Conservation (phyloP, 2,888 invertebrate species). For the Pterostichus madidus region DNA sequence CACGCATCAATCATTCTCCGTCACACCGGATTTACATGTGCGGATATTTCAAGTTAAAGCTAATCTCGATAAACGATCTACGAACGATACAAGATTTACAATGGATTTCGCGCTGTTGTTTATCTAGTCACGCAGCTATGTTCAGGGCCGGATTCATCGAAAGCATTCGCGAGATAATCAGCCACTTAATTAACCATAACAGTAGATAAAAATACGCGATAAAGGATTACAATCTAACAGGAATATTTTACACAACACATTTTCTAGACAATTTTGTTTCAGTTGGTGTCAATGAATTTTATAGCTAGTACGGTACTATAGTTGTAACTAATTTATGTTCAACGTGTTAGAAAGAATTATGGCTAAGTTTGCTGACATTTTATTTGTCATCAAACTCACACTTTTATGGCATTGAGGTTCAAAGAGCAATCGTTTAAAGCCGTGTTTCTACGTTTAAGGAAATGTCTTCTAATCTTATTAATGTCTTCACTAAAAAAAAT, state of each 20-base stretch:
- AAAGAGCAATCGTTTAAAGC: slow-evolving; percentile 52
- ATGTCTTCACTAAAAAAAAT: slow-evolving; percentile 24
- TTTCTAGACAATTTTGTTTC: slow-evolving; percentile 19
- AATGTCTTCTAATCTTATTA: slow-evolving; percentile 49
- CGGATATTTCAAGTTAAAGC: slow-evolving; percentile 54
- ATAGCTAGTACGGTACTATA: slow-evolving; percentile 29
- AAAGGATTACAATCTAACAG: slow-evolving; percentile 17
- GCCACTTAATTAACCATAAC: slow-evolving; percentile 29
- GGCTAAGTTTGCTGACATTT: slow-evolving; percentile 48
- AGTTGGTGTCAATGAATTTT: slow-evolving; percentile 27
- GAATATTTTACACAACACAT: slow-evolving; percentile 16
- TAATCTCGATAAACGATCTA: slow-evolving; percentile 57
- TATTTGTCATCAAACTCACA: slow-evolving; percentile 48
- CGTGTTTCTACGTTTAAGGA: slow-evolving; percentile 39
- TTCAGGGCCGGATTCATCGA: slow-evolving; percentile 31
- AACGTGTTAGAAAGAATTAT: slow-evolving; percentile 51
- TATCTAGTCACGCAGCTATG: slow-evolving; percentile 46
- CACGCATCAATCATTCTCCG: slow-evolving; percentile 62
- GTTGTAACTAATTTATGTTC: slow-evolving; percentile 45
- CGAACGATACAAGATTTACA: slow-evolving; percentile 50
- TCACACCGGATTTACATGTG: slow-evolving; percentile 62
- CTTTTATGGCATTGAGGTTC: slow-evolving; percentile 36
- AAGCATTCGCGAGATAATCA: slow-evolving; percentile 16
- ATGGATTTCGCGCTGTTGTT: slow-evolving; percentile 48
- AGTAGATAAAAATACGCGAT: slow-evolving; percentile 29